Base-by-base conservation (phyloP, 2,888 invertebrate species). In the Celastrina argiolus region DNA sequence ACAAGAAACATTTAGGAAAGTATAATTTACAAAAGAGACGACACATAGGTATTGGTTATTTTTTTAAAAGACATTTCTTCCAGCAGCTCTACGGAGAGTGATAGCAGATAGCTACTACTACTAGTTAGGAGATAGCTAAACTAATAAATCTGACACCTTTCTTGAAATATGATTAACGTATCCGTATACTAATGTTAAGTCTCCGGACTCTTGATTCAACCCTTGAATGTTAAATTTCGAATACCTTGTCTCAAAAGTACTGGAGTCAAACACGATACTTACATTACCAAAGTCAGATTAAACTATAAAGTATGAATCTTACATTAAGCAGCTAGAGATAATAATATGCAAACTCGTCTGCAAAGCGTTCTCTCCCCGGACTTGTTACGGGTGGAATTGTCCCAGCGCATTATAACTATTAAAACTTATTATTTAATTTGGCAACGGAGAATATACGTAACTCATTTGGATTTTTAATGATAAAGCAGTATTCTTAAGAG, bases 401-500 rank as follows among this genome's bases (percentile, higher is more conserved):
- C 22, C 51, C 51, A 14, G 12, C 22, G 26, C 51, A 51, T 22
- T 51, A 6, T 51, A 26, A 26, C 51, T 51, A 26, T 51, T 51
- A 51, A 22, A 51, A 51, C 51, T 51, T 51, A 26, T 22, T 51
- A 22, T 51, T 51, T 51, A 22, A 51, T 51, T 51, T 51, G 51
- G 14, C 12, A 51, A 26, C 14, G 51, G 10, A 12, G 51, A 26
- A 51, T 51, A 12, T 51, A 26, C 12, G 45, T 18, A 45, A 45
- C 16, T 45, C n/a, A n/a, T n/a, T 45, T n/a, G 16, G 10, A 0
- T 18, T 45, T 18, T 18, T 45, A 16, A 41, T 41, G 39, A 6
- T 6, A n/a, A 3, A 16, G 16, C n/a, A 42, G 42, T n/a, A n/a
- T n/a, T n/a, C n/a, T n/a, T n/a, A n/a, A n/a, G n/a, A n/a, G n/a